These are phyloP conservation scores for Melanaphis sacchari DNA, from an alignment of 1,140 invertebrate species.

Conservation along the genomic window DNA sequence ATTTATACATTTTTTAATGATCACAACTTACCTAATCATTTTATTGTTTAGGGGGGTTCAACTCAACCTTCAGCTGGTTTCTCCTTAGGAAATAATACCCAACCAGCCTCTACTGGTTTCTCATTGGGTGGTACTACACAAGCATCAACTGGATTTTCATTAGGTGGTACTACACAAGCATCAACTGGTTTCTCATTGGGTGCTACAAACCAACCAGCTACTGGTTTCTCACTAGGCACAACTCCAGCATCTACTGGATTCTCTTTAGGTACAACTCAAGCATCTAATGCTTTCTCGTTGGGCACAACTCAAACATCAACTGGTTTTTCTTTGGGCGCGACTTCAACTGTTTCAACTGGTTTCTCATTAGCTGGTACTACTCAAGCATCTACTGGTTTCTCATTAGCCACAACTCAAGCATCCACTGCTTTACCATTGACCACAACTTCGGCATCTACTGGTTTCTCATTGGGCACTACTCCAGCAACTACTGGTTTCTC, in stretches of 20 bases:
- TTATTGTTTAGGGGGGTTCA: not conserved
- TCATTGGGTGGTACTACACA: not conserved
- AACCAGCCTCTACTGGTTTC: constrained; percentile 28
- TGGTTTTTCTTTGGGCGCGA: constrained; percentile 36
- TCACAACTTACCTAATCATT: not conserved
- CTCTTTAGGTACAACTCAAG: not conserved
- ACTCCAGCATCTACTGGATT: not conserved
- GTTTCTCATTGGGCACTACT: constrained; percentile 33
- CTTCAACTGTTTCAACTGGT: not conserved
- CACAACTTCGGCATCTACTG: not conserved
- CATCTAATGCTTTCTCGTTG: constrained; percentile 31
- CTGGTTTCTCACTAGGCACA: constrained; percentile 30
- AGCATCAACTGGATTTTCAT: constrained; percentile 10
- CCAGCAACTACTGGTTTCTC: constrained; percentile 28
- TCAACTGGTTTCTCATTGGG: constrained; percentile 34
- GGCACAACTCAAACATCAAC: constrained; percentile 15
- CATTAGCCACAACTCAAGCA: not conserved
- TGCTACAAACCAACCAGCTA: not conserved
- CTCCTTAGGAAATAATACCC: not conserved
- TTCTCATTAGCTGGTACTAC: constrained; percentile 10
- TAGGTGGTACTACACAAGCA: constrained; percentile 2
- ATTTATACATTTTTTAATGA: not conserved
- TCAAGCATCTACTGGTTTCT: constrained; percentile 31
- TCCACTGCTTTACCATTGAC: not conserved
- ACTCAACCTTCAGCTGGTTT: not conserved